Evolutionary conservation across 1,140 invertebrate species (phyloP), one percentile per base, ranked within the genome.

Genomic region (Drosophila sp.): DNA sequence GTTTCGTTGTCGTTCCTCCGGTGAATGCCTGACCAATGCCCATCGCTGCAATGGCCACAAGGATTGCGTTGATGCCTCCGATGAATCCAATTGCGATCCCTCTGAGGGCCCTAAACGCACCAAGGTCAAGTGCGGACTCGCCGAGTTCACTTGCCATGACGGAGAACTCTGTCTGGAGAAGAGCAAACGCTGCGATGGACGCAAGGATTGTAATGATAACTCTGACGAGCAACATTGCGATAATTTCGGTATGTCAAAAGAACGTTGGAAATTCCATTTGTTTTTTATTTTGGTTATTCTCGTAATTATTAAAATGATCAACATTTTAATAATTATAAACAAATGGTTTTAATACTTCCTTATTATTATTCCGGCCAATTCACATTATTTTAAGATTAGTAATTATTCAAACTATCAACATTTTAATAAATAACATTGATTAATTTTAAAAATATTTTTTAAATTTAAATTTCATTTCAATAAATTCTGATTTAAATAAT

Each of bases 191-290:
- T 98, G 97, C 89, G 95, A 98, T 91, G 94, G 93, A 0, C 83
- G 94, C n/a, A 93, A 93, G 40, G 96, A 98, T 84, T 98, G 97
- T 79, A 79, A 91, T 3, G 96, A 97, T 84, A 93, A 93, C 32
- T 96, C 95, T 1, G 97, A 97, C 77, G 97, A 97, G 84, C 86
- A 94, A 7, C 93, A 94, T 45, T 97, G 94, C 78, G 40, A 91
- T 64, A 66, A 92, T 59, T 84, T 91, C 51, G 76, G 92, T 92
- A 83, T 80, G 82, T 58, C 9, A 0, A 9, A 5, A 46, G 45
- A 21, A 18, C 43, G 34, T 36, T 36, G 34, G 34, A 8, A 36
- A 36, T 36, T 36, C 34, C 34, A 11, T 9, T 36, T 36, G 8
- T 11, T 36, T 36, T 3, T 36, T 9, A 36, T 36, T 3, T 36